Conservation (phyloP, 2,888 invertebrate species). For the Morpho helenor region DNA sequence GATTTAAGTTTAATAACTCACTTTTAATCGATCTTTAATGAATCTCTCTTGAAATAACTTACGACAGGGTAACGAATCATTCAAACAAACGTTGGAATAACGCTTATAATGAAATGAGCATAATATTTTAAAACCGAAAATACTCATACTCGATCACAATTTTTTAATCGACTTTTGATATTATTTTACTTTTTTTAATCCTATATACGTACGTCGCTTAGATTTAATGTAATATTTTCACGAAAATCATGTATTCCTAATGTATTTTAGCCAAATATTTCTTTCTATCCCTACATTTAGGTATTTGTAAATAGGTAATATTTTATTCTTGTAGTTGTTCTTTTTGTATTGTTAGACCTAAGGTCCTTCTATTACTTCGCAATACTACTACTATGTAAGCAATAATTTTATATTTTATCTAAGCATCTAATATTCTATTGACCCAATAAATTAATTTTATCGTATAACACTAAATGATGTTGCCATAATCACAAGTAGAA, state of each 20-base stretch:
- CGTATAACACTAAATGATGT: conserved; percentile 7
- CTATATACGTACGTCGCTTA: conserved; percentile 46
- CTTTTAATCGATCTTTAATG: conserved; percentile 29
- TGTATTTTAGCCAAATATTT: conserved; percentile 77
- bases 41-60: conserved; percentile 58
- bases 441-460: conserved; percentile 26
- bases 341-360: conserved; percentile 67
- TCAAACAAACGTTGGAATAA: conserved; percentile 42
- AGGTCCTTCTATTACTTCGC: conserved; percentile 69
- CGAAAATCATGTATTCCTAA: conserved; percentile 61
- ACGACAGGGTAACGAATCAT: conserved; percentile 71
- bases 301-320: conserved; percentile 66
- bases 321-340: conserved; percentile 71
- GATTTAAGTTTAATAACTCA: conserved; percentile 16
- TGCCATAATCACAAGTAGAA: conserved; percentile 14
- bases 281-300: conserved; percentile 62
- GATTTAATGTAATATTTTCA: conserved; percentile 44
- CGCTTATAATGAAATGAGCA: conserved; percentile 47
- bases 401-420: conserved; percentile 67
- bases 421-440: conserved; percentile 27
- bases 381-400: conserved; percentile 71
- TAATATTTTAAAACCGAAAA: conserved; percentile 59
- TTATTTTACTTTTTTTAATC: conserved; percentile 47
- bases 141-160: conserved; percentile 69
- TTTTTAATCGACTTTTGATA: conserved; percentile 47